Base-by-base conservation (phyloP, 2,888 invertebrate species). In the Carcina quercana region DNA sequence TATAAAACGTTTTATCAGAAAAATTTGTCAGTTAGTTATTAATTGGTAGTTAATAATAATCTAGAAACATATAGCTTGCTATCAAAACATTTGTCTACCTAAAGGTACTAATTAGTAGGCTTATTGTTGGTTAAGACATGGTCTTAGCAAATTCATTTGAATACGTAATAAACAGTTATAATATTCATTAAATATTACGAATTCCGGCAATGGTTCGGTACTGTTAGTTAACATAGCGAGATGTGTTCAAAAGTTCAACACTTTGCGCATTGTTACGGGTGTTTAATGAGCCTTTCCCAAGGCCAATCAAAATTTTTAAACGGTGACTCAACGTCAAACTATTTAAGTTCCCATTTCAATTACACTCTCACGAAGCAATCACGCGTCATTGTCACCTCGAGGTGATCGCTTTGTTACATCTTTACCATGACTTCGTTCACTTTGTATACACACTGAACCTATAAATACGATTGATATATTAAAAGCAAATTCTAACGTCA, bases 401-500 rank as follows among this genome's bases (percentile, higher is more conserved):
- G 61, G 59, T 53, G 59, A 53, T 52, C 35, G 51, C 59, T 67
- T 75, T 78, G 70, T 76, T 64, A 50, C 52, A 60, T 56, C 62
- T 65, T 50, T 58, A 64, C 62, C 67, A 54, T 68, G 59, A 63
- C 67, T 66, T 73, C 75, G 66, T 64, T 68, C 70, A 59, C 45
- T 52, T 47, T 48, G 45, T 58, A 74, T 71, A 78, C n/a, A n/a
- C n/a, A n/a, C 80, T 82, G 76, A 76, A 79, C 69, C 59, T 65
- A 80, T 82, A 76, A 61, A 68, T 70, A 62, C 61, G 69, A 65
- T 67, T 71, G 66, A 65, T 66, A 66, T 62, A 63, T 66, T 70
- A 67, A 73, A 79, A 75, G 74, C 76, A 74, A 78, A 79, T 74
- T 74, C 78, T 75, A 72, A 73, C 74, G 71, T 75, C 71, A 52